Evolutionary conservation across 2,888 invertebrate species (phyloP).

Genomic region (Minunthozetes semirufus): DNA sequence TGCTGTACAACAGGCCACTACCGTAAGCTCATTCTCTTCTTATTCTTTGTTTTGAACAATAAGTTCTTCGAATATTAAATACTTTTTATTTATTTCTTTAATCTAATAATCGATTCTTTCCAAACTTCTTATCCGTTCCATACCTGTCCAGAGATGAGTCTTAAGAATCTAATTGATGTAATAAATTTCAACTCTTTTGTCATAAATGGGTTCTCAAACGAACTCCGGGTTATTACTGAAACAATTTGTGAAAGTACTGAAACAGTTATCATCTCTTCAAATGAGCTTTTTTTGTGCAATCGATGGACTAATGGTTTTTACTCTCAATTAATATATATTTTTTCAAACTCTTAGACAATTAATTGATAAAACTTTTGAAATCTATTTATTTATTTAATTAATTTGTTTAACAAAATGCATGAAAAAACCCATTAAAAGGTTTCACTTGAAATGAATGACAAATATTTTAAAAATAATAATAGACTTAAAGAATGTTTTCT

Average conservation of each 20-base stretch:
- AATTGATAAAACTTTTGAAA: background rate
- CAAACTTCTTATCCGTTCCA: background rate
- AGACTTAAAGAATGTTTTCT: background rate
- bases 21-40: background rate
- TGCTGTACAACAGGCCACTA: background rate
- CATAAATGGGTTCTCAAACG: no score
- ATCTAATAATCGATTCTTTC: no score
- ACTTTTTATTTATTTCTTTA: background rate
- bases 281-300: background rate
- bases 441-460: no score
- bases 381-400: background rate
- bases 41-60: no score
- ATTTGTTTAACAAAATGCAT: background rate
- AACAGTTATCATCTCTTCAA: background rate
- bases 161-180: background rate
- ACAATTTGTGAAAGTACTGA: background rate
- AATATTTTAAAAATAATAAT: background rate
- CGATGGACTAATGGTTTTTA: background rate
- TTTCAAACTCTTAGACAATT: background rate
- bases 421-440: background rate
- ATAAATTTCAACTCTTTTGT: background rate
- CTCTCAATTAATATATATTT: background rate
- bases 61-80: no score
- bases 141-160: background rate
- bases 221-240: background rate